These are phyloP conservation scores for Drosophila grimshawi DNA, from an alignment of 1,140 invertebrate species.

Conservation along the genomic window DNA sequence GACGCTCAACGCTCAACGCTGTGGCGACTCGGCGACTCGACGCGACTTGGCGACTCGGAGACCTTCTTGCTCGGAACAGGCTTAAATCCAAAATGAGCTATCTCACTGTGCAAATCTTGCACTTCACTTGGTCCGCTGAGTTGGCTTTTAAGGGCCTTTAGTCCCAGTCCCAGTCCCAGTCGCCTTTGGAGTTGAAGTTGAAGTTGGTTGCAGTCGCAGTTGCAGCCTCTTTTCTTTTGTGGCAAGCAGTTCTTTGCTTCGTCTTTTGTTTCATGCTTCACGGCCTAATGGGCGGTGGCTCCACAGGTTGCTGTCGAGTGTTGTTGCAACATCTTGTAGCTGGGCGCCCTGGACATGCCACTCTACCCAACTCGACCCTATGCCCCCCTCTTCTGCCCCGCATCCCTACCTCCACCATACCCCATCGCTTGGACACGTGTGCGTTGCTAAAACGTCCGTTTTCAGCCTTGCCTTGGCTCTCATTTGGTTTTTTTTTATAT, in stretches of 20 bases:
- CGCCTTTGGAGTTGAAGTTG: neutral
- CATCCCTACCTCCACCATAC: neutral
- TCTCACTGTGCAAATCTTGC: constrained; percentile 78
- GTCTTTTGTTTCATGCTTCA: constrained; percentile 77
- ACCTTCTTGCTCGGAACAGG: constrained; percentile 29
- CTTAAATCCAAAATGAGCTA: constrained; percentile 76
- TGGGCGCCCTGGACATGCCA: constrained; percentile 54
- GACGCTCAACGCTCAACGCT: constrained; percentile 24
- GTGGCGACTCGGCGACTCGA: constrained; percentile 3
- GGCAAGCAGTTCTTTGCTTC: constrained; percentile 10
- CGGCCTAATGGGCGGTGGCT: constrained; percentile 77
- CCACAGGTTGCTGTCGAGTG: constrained; percentile 78
- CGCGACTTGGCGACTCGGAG: constrained; percentile 1
- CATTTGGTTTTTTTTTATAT: constrained; percentile 15
- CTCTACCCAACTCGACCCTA: neutral
- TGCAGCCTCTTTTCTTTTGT: no score
- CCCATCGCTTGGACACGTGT: constrained; percentile 57
- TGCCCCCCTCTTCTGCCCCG: no score
- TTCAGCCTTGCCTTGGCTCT: constrained; percentile 17
- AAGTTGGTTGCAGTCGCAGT: constrained; percentile 56
- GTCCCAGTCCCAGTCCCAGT: constrained; percentile 5
- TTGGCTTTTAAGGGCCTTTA: constrained; percentile 68
- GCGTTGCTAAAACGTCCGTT: constrained; percentile 81
- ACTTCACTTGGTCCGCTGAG: constrained; percentile 37
- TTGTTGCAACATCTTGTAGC: constrained; percentile 77